phyloP scores from a whole-genome alignment of 2,888 invertebrate genomes.

The Netelia fuscicornis region DNA sequence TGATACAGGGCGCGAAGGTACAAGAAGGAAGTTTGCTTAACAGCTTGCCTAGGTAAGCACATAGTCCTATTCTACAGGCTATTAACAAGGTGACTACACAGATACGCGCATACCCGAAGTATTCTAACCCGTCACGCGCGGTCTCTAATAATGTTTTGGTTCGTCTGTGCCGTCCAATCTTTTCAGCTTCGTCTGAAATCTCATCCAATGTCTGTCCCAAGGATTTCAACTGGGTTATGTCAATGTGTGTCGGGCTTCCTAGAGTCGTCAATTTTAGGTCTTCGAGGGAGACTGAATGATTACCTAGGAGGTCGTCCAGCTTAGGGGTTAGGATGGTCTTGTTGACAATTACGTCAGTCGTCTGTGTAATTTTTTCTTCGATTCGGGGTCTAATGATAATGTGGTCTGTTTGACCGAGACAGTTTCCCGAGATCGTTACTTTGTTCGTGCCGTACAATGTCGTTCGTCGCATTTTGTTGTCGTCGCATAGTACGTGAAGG shows the following conservation, averaged over 20 bases:
- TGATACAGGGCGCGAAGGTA: constrained; percentile 3
- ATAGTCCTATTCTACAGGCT: constrained; percentile 7
- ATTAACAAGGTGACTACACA: not conserved
- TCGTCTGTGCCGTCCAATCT: constrained; percentile 19
- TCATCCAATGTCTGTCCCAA: constrained; percentile 27
- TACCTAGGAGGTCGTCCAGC: constrained; percentile 2
- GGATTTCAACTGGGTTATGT: constrained; percentile 21
- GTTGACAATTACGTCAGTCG: constrained; percentile 7
- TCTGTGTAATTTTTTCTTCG: not conserved
- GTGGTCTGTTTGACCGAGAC: constrained; percentile 12
- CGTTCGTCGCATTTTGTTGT: constrained; percentile 11
- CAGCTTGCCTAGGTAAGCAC: not conserved
- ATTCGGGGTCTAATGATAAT: constrained; percentile 3
- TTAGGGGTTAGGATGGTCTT: not conserved
- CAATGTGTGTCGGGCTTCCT: constrained; percentile 29
- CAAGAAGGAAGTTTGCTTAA: not conserved
- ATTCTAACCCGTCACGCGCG: not conserved
- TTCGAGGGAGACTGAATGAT: not conserved
- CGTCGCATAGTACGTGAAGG: not conserved
- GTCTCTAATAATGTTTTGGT: constrained; percentile 22
- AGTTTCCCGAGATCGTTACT: constrained; percentile 19
- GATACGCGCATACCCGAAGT: constrained; percentile 24
- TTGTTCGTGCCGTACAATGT: constrained; percentile 25
- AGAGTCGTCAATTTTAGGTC: constrained; percentile 11
- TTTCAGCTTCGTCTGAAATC: constrained; percentile 18